Percentiles rank a stretch among this genome's conserved stretches.
Evolutionary conservation across 2,797 vertebrate genomes (phyloP).

Genomic region (Echiichthys vipera): DNA sequence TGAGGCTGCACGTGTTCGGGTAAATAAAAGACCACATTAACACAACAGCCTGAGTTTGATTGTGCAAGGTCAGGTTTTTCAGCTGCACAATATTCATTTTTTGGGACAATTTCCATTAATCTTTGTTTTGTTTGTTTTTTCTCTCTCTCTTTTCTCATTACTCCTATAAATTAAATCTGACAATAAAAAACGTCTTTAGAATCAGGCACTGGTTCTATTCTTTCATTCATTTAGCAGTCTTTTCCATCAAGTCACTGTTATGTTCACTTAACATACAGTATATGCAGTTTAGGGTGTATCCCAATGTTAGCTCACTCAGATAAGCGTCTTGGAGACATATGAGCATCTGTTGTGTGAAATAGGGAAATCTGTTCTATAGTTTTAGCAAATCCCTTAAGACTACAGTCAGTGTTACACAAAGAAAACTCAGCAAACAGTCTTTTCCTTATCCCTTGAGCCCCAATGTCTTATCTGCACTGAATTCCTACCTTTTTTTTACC

Average conservation of each 20-base stretch:
- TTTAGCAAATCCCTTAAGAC: constrained; percentile 24
- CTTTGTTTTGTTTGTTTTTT: no score
- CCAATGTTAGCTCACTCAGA: background rate
- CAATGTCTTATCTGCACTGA: constrained; percentile 17
- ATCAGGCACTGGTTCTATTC: background rate
- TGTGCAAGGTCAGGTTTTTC: background rate
- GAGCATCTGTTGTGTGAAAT: constrained; percentile 43
- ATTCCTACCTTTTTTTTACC: constrained; percentile 39
- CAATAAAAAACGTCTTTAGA: background rate
- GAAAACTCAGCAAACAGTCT: constrained; percentile 10
- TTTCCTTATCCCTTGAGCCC: constrained; percentile 35
- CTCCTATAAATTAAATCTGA: background rate
- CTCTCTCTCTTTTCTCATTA: no score
- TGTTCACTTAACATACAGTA: background rate
- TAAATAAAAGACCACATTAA: constrained; percentile 9
- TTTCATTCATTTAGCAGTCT: no score
- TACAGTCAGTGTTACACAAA: background rate
- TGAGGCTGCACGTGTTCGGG: background rate
- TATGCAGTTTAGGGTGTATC: background rate
- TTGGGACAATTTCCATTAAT: background rate
- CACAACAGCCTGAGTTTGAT: background rate
- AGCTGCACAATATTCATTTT: background rate
- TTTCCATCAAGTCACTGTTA: background rate
- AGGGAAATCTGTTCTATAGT: constrained; percentile 38
- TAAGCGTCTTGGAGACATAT: constrained; percentile 14